Percentiles rank a stretch among this genome's conserved stretches.
Conservation (phyloP, 2,888 invertebrate species). For the Nasonia oneida region DNA sequence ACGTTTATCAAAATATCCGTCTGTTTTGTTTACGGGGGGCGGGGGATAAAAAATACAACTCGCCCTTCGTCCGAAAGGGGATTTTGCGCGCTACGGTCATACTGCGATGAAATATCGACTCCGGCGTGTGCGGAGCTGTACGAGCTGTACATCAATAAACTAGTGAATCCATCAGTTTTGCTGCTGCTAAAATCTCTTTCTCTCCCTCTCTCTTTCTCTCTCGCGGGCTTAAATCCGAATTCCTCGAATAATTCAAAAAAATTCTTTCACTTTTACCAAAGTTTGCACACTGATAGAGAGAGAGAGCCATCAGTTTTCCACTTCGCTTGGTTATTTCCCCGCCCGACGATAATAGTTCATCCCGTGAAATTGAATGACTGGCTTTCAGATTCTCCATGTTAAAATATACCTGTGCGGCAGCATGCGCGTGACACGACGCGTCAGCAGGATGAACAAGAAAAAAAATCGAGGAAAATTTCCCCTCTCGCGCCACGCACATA, state of each 20-base stretch:
- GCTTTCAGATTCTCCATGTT: slow-evolving; percentile 28
- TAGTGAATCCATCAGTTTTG: neutral
- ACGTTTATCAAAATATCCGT: slow-evolving; percentile 10
- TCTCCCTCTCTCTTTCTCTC: neutral
- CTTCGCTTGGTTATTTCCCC: slow-evolving; percentile 6
- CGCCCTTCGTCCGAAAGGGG: neutral
- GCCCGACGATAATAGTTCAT: slow-evolving; percentile 35
- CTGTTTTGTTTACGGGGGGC: neutral
- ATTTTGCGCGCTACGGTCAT: neutral
- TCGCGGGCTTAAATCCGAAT: neutral
- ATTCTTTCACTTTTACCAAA: neutral
- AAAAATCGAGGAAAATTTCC: neutral
- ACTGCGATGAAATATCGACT: neutral
- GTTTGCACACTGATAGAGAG: neutral
- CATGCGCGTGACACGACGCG: slow-evolving; percentile 37
- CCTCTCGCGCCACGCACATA: neutral
- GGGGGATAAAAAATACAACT: neutral
- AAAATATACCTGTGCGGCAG: neutral
- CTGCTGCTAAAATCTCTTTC: neutral
- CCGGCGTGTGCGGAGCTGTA: neutral
- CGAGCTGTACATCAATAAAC: neutral
- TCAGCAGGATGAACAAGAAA: neutral
- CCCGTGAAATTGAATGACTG: slow-evolving; percentile 49
- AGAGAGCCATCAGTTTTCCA: slow-evolving; percentile 22
- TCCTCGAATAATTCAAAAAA: neutral